phyloP scores from a whole-genome alignment of 2,113 vertebrate genomes.

The Carollia perspicillata region DNA sequence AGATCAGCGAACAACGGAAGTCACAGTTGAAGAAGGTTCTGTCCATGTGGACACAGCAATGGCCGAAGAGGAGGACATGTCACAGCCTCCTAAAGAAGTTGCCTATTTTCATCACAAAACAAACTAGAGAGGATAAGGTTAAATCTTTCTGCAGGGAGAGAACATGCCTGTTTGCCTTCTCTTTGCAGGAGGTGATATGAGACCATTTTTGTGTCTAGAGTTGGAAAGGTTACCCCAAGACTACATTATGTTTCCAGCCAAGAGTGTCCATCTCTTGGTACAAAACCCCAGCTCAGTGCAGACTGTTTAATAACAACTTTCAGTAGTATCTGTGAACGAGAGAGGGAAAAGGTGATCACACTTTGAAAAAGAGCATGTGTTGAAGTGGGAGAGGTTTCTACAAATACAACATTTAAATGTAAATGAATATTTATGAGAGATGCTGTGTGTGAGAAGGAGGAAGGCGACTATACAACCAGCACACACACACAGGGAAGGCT shows the following conservation, averaged over 20 bases:
- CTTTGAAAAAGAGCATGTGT: neutral
- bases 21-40: neutral
- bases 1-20: neutral
- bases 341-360: neutral
- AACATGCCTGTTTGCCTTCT: neutral
- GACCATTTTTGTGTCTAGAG: neutral
- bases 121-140: neutral
- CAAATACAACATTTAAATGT: neutral
- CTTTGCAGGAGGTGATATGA: neutral
- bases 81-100: neutral
- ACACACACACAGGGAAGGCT: neutral
- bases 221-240: neutral
- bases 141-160: neutral
- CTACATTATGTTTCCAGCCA: neutral
- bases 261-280: neutral
- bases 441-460: neutral
- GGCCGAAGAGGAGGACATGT: neutral
- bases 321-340: neutral
- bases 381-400: neutral
- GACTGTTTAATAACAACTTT: neutral
- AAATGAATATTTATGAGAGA: neutral
- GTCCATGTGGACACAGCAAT: neutral
- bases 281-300: neutral
- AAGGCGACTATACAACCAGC: neutral
- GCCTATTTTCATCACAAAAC: neutral